These are phyloP conservation scores for Drosophila pseudotakahashii DNA, from an alignment of 2,888 invertebrate genomes.

Conservation along the genomic window DNA sequence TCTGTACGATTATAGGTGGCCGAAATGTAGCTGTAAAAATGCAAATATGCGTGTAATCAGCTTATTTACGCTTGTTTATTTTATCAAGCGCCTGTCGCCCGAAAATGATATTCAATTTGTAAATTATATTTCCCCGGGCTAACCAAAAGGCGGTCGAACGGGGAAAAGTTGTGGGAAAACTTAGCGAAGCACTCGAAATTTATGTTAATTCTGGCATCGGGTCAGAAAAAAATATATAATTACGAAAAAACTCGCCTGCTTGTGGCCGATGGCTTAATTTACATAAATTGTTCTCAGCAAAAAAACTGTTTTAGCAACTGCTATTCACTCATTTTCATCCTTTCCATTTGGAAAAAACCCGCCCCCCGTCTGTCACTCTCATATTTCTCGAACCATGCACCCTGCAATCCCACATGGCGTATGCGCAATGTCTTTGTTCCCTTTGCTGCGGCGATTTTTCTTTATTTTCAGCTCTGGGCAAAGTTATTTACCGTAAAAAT, in stretches of 20 bases:
- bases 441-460: conserved; percentile 30
- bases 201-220: conserved; percentile 9
- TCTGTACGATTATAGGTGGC: conserved; percentile 28
- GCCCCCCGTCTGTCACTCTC: conserved; percentile 6
- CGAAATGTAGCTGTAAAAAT: conserved; percentile 55
- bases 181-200: conserved; percentile 1
- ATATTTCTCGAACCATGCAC: conserved; percentile 10
- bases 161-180: conserved; percentile 8
- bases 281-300: conserved; percentile 56
- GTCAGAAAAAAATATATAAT: conserved; percentile 12
- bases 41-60: conserved; percentile 81
- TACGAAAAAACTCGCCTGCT: conserved; percentile 23
- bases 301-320: conserved; percentile 9
- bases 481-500: conserved; percentile 66
- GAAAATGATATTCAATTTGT: conserved; percentile 63
- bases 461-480: conserved; percentile 33
- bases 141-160: conserved; percentile 1
- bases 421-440: conserved; percentile 49
- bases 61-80: conserved; percentile 80
- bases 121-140: conserved; percentile 52
- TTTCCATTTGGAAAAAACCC: conserved; percentile 1
- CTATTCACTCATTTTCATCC: background rate
- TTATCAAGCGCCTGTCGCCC: conserved; percentile 41
- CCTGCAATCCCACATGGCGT: conserved; percentile 33
- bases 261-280: conserved; percentile 42